Percentiles rank a stretch among this genome's conserved stretches.
Conservation (phyloP, 2,888 invertebrate species). For the Entomobrya proxima region DNA sequence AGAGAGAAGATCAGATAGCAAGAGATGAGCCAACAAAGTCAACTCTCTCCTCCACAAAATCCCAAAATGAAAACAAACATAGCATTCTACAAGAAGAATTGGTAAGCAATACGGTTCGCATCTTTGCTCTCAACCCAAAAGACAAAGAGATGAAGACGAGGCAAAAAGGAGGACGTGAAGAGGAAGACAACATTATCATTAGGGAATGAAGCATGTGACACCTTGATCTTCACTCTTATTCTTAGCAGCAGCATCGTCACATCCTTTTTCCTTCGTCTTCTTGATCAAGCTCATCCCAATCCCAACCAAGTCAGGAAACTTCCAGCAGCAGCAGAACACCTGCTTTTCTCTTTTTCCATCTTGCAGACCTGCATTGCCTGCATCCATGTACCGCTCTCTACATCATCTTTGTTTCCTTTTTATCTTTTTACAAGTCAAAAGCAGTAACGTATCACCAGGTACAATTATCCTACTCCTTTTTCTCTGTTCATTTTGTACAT, state of each 20-base stretch:
- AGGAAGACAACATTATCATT: conserved; percentile 1
- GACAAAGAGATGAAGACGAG: neutral
- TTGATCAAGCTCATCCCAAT: neutral
- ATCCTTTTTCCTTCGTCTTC: neutral
- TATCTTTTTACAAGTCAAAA: neutral
- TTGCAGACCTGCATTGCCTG: too few species aligned
- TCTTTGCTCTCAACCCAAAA: too few species aligned
- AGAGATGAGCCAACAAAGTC: too few species aligned
- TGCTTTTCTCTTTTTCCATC: neutral
- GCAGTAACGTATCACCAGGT: too few species aligned
- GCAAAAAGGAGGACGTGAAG: conserved; percentile 9
- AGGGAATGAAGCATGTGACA: conserved; percentile 20
- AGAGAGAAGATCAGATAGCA: too few species aligned
- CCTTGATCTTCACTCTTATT: conserved; percentile 14
- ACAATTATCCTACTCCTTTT: neutral
- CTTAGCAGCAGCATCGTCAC: neutral
- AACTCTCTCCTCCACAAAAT: too few species aligned
- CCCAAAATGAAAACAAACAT: too few species aligned
- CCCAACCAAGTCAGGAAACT: neutral
- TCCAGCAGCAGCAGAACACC: conserved; percentile 8
- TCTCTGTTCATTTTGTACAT: neutral
- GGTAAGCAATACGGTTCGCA: too few species aligned
- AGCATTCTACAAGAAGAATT: neutral
- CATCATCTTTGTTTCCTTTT: too few species aligned
- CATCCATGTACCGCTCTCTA: too few species aligned